These are phyloP conservation scores for Sicus ferrugineus DNA, from an alignment of 2,888 invertebrate species.

Conservation along the genomic window DNA sequence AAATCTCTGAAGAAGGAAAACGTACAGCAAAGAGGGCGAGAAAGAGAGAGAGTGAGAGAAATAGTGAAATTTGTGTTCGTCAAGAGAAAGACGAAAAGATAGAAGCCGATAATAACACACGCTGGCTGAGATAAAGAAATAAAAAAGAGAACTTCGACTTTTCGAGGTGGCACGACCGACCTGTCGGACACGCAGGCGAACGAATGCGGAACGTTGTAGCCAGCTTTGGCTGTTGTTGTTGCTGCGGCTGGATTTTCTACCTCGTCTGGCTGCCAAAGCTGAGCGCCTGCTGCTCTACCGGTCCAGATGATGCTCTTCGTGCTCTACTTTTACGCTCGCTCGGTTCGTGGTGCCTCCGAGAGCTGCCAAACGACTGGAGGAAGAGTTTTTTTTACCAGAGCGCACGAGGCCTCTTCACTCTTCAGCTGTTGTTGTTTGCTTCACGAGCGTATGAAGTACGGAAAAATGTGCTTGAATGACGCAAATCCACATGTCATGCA, in stretches of 20 bases:
- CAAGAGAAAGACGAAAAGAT: not conserved
- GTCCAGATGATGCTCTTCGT: conserved; percentile 65
- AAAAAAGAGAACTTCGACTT: not conserved
- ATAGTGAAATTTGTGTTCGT: not conserved
- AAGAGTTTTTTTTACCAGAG: too few species aligned
- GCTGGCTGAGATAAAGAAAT: not conserved
- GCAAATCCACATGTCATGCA: too few species aligned
- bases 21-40: not conserved
- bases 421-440: too few species aligned
- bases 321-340: conserved; percentile 61
- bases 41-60: conserved; percentile 3
- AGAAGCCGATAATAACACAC: not conserved
- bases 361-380: not conserved
- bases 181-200: conserved; percentile 16
- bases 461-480: too few species aligned
- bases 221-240: not conserved
- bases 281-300: conserved; percentile 62
- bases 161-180: conserved; percentile 7
- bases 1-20: not conserved
- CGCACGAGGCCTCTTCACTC: too few species aligned
- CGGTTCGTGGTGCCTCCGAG: conserved; percentile 19
- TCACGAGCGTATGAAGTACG: too few species aligned
- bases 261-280: conserved; percentile 43
- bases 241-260: conserved; percentile 21
- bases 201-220: conserved; percentile 12